Base-by-base conservation (phyloP, 2,797 vertebrate species). In the Hypotaenidia okinawae region DNA sequence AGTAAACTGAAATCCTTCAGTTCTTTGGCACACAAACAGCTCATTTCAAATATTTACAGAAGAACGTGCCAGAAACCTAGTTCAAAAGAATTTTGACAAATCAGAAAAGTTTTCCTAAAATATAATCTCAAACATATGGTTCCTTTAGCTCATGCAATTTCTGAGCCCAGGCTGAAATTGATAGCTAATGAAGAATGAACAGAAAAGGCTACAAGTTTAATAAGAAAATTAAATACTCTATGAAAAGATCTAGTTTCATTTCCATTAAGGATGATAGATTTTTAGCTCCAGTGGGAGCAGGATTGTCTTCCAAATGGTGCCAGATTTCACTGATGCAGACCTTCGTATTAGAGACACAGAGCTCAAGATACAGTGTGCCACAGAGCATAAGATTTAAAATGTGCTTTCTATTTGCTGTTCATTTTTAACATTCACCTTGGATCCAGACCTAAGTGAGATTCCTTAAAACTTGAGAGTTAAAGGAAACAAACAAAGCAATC, bases 21-120 rank as follows among this genome's bases (percentile, higher is more conserved):
- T 72, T 91, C 68, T 75, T 72, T 86, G 82, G 87, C 84, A 75
- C 57, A 84, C 85, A 91, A 74, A 64, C 76, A 83, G 30, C 64
- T 91, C 52, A 61, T 77, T 87, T 89, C 87, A 93, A 95, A 88
- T 85, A 95, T 92, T 95, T 96, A 91, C 57, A 37, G 82, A 92
- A 18, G 57, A 88, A 58, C 32, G 23, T 61, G 76, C 84, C 93
- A 96, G 85, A 83, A 94, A 88, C 11, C 8, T 11, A 80, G 68
- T 94, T 94, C 91, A 95, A 96, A 94, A 73, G 52, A 81, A 77
- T 64, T 93, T 16, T 89, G 45, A 87, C 45, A 94, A 89, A 90
- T 90, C 62, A 68, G 73, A 64, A 70, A 77, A 80, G 33, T 84
- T 93, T 91, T 86, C 72, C 33, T 90, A 85, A 92, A 92, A 93